Base-by-base conservation (phyloP, 2,113 vertebrate species). In the Scopus umbretta region DNA sequence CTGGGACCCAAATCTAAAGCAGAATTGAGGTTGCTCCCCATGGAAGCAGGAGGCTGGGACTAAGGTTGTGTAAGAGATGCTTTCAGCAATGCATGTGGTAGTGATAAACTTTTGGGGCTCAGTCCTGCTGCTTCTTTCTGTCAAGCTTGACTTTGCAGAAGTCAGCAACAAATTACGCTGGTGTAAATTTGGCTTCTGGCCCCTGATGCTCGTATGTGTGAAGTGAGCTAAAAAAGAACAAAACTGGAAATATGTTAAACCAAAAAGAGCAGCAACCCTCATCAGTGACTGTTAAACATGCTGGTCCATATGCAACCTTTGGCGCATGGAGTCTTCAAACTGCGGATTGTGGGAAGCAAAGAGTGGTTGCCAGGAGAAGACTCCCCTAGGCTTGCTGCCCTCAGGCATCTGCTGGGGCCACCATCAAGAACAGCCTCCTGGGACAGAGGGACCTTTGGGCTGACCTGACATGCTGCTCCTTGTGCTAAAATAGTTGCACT, bases 271-370 rank as follows among this genome's bases (percentile, higher is more conserved):
- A 97, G 74, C 94, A 95, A 92, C 94, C 87, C 71, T 93, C 7
- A 0, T 93, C 90, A 96, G 85, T 93, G 74, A 80, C 92, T 96
- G 96, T 93, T 94, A 93, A 97, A 91, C 81, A 83, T 96, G 87
- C 90, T 49, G 85, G 94, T 96, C 90, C 96, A 93, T 96, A 97
- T 96, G 96, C 94, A 96, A 96, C 96, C 96, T 96, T 97, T 96
- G 96, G 93, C 94, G 96, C 86, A 10, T 45, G 81, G 70, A 94
- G 90, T 79, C 90, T 91, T 93, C 90, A 73, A 47, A 58, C 62
- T 87, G 92, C 92, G 85, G 53, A 71, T 40, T 11, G 32, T 65
- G 32, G 62, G 47, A 91, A 90, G 87, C 5, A 4, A 67, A 71
- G 23, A 89, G 75, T 88, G 50, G 32, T 85, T 96, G 71, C 78